These are phyloP conservation scores for Virgularia gustaviana DNA, from an alignment of 92 coral and sea anemone genomes.

Conservation along the genomic window DNA sequence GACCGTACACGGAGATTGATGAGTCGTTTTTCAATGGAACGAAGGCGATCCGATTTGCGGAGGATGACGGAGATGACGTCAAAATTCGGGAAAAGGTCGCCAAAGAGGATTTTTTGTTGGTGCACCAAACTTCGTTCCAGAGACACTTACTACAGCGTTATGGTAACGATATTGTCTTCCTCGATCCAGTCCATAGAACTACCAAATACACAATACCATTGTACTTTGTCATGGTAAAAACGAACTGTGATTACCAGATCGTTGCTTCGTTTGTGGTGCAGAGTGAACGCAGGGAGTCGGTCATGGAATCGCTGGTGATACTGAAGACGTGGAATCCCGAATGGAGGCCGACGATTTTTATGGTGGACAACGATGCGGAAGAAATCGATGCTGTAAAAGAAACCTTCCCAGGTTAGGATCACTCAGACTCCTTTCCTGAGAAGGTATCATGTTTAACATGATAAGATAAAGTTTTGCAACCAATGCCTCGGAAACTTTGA, in stretches of 20 bases:
- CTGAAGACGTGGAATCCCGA: constrained; percentile 26
- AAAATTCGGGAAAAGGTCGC: constrained; percentile 19
- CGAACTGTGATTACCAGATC: constrained; percentile 27
- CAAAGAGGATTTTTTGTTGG: constrained; percentile 9
- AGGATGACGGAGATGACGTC: constrained; percentile 15
- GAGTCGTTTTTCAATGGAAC: neutral
- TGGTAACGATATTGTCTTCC: constrained; percentile 25
- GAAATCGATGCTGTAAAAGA: constrained; percentile 21
- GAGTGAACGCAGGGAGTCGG: constrained; percentile 28
- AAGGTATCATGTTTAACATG: no score
- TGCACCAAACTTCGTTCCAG: constrained; percentile 32
- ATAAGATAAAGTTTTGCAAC: no score
- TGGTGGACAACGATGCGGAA: constrained; percentile 30
- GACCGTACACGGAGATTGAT: neutral
- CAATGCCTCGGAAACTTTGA: no score
- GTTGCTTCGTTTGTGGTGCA: constrained; percentile 27
- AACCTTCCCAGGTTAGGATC: constrained; percentile 29
- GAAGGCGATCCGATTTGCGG: constrained; percentile 15
- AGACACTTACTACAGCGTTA: constrained; percentile 24
- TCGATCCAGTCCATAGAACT: constrained; percentile 30
- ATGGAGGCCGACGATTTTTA: constrained; percentile 32
- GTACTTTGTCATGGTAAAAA: constrained; percentile 23
- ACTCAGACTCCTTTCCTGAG: no score
- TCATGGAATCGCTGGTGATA: constrained; percentile 17
- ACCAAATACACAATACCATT: constrained; percentile 23